Evolutionary conservation across 2,888 invertebrate species (phyloP).

Genomic region (Trichacis sp.): DNA sequence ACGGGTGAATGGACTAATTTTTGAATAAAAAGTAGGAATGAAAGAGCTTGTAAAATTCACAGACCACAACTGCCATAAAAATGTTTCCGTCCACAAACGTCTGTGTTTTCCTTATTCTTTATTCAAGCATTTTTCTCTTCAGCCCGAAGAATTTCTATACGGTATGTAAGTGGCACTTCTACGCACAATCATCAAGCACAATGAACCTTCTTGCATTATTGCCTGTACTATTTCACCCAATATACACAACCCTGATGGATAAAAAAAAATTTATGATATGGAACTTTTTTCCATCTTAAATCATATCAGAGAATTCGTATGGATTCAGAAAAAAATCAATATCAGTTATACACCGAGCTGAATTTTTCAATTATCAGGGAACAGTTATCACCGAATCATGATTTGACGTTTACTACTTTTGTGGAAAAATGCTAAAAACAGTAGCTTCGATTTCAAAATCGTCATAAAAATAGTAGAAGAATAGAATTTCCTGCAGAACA

Average conservation of each 20-base stretch:
- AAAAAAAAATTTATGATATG: neutral
- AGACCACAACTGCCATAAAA: slow-evolving; percentile 3
- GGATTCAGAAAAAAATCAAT: no score
- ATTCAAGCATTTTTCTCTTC: slow-evolving; percentile 16
- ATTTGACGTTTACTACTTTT: no score
- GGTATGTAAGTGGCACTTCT: slow-evolving; percentile 31
- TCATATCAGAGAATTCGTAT: neutral
- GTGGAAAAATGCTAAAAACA: no score
- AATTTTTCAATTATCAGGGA: no score
- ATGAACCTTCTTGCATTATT: slow-evolving; percentile 31
- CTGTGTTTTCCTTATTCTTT: slow-evolving; percentile 1
- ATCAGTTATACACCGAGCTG: no score
- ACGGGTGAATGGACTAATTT: neutral
- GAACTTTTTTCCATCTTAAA: no score
- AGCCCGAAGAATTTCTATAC: slow-evolving; percentile 29
- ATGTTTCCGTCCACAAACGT: slow-evolving; percentile 7
- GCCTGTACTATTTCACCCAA: no score
- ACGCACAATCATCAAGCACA: slow-evolving; percentile 41
- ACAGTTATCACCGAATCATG: no score
- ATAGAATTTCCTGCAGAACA: neutral
- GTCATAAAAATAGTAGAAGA: neutral
- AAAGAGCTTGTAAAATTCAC: neutral
- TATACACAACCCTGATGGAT: neutral
- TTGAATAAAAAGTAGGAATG: neutral
- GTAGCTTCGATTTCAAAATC: no score